Evolutionary conservation across 2,797 vertebrate species (phyloP).

Genomic region (Hypotaenidia okinawae): DNA sequence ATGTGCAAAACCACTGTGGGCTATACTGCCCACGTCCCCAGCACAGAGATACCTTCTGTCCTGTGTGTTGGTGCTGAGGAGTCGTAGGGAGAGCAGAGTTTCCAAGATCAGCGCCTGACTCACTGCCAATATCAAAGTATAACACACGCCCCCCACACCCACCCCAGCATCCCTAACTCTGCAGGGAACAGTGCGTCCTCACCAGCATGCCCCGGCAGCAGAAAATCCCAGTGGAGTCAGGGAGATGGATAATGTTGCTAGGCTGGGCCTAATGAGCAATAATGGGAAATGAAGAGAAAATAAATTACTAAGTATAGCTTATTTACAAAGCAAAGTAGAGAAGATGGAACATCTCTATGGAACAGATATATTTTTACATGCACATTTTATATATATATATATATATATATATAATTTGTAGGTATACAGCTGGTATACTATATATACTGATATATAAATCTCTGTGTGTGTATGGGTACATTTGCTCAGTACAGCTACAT

Average conservation of each 20-base stretch:
- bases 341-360: background rate
- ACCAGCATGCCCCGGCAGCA: background rate
- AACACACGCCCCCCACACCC: background rate
- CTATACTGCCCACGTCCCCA: background rate
- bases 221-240: background rate
- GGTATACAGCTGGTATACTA: background rate
- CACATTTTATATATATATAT: background rate
- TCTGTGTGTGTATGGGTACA: background rate
- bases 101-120: background rate
- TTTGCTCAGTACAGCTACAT: background rate
- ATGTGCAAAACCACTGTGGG: background rate
- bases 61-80: background rate
- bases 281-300: background rate
- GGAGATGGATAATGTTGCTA: fast-evolving
- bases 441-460: background rate
- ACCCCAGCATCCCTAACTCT: background rate
- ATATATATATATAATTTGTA: background rate
- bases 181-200: background rate
- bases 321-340: background rate
- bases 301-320: background rate
- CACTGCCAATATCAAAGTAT: background rate
- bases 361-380: background rate
- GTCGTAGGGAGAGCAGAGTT: background rate
- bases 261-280: background rate
- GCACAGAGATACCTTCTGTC: background rate